Conservation (phyloP, 2,113 vertebrate genomes). For the Felis chaus region DNA sequence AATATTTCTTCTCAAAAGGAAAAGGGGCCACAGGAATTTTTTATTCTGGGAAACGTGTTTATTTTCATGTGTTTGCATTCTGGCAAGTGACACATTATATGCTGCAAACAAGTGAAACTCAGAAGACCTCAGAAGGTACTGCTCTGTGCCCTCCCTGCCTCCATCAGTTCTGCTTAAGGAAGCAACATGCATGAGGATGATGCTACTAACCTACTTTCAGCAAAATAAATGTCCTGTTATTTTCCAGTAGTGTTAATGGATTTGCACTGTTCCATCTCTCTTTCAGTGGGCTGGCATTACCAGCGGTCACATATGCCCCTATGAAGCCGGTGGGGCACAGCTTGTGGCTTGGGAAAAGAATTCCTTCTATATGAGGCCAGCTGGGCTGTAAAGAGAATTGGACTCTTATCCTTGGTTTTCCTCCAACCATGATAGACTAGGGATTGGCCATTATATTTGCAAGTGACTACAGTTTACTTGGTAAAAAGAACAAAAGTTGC, state of each 20-base stretch:
- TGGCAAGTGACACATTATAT: not conserved
- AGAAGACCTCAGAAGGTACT: not conserved
- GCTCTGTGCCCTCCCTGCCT: not conserved
- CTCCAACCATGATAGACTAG: not conserved
- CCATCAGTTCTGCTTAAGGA: slow-evolving; percentile 48
- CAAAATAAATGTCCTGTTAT: not conserved
- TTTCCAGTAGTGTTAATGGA: not conserved
- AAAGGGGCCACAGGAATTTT: not conserved
- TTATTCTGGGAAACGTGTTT: slow-evolving; percentile 31
- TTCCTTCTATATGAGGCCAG: not conserved
- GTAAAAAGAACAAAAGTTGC: not conserved
- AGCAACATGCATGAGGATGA: not conserved
- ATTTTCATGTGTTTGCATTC: slow-evolving; percentile 13
- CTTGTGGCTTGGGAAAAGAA: not conserved
- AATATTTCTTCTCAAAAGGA: slow-evolving; percentile 42
- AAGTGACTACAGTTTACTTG: not conserved
- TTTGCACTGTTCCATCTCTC: not conserved
- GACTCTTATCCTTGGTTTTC: not conserved
- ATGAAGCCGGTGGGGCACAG: not conserved
- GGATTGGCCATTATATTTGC: not conserved
- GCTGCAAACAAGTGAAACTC: not conserved
- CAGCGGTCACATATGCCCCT: not conserved
- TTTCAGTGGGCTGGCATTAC: not conserved
- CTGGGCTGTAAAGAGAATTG: not conserved
- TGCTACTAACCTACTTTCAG: not conserved